phyloP scores from a whole-genome alignment of 2,113 vertebrate species.

The Gobiocypris rarus region DNA sequence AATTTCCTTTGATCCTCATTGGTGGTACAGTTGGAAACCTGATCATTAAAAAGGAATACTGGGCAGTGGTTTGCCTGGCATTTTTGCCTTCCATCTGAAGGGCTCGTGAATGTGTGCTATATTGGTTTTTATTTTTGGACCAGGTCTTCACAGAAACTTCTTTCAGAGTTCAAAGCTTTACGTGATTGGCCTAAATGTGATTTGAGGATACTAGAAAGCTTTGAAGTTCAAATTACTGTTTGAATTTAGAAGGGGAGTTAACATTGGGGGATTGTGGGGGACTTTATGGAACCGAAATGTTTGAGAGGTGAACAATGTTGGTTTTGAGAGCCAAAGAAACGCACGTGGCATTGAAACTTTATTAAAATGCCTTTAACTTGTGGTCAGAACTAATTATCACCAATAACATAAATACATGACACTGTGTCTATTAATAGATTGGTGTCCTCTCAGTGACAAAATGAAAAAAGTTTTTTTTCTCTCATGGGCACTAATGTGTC shows the following conservation, averaged over 20 bases:
- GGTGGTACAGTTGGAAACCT: slow-evolving; percentile 20
- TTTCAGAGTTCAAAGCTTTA: slow-evolving; percentile 40
- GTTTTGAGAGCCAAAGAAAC: slow-evolving; percentile 36
- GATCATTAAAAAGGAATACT: slow-evolving; percentile 31
- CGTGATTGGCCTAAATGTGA: slow-evolving; percentile 22
- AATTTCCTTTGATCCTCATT: slow-evolving; percentile 40
- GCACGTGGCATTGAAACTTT: background rate
- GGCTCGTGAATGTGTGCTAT: background rate
- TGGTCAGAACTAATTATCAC: slow-evolving; percentile 1
- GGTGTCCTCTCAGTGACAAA: background rate
- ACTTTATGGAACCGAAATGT: background rate
- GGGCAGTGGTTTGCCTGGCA: background rate
- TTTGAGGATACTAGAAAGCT: slow-evolving; percentile 31
- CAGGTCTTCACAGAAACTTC: slow-evolving; percentile 29
- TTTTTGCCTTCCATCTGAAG: slow-evolving; percentile 9
- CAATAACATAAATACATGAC: slow-evolving; percentile 14
- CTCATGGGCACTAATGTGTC: slow-evolving; percentile 21
- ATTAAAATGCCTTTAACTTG: slow-evolving; percentile 1
- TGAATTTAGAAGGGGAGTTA: slow-evolving; percentile 14
- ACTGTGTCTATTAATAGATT: background rate
- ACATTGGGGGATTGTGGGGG: too few species aligned
- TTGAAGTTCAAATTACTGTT: slow-evolving; percentile 48
- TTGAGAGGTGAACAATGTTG: slow-evolving; percentile 35
- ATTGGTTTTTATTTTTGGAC: background rate
- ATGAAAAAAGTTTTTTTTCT: too few species aligned